Evolutionary conservation across 2,113 vertebrate species (phyloP).

Genomic region (Varanus salvator): DNA sequence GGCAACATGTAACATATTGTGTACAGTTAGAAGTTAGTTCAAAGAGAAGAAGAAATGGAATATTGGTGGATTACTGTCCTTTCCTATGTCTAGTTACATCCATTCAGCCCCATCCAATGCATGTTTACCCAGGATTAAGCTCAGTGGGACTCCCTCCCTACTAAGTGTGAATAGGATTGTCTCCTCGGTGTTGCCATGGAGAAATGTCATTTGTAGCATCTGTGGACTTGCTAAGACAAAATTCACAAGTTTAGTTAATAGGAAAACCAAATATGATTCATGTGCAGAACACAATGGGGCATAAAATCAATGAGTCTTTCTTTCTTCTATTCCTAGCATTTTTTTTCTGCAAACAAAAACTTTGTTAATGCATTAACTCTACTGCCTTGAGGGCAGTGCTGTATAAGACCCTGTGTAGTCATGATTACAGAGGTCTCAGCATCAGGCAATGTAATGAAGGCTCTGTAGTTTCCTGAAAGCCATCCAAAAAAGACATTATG

Average conservation of each 20-base stretch:
- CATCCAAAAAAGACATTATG: constrained; percentile 1
- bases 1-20: too few species aligned
- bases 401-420: not conserved
- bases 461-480: not conserved
- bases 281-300: not conserved
- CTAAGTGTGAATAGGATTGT: not conserved
- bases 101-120: not conserved
- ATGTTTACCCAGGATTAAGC: not conserved
- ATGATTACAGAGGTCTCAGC: not conserved
- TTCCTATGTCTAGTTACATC: not conserved
- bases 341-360: not conserved
- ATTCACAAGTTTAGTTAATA: not conserved
- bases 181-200: not conserved
- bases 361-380: not conserved
- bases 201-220: not conserved
- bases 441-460: not conserved
- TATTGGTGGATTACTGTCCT: not conserved
- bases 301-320: not conserved
- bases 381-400: not conserved
- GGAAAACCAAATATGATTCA: not conserved
- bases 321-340: not conserved
- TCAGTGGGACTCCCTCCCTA: not conserved
- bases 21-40: too few species aligned
- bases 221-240: not conserved
- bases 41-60: not conserved